Base-by-base conservation (phyloP, 2,113 vertebrate genomes). In the Addax nasomaculatus region DNA sequence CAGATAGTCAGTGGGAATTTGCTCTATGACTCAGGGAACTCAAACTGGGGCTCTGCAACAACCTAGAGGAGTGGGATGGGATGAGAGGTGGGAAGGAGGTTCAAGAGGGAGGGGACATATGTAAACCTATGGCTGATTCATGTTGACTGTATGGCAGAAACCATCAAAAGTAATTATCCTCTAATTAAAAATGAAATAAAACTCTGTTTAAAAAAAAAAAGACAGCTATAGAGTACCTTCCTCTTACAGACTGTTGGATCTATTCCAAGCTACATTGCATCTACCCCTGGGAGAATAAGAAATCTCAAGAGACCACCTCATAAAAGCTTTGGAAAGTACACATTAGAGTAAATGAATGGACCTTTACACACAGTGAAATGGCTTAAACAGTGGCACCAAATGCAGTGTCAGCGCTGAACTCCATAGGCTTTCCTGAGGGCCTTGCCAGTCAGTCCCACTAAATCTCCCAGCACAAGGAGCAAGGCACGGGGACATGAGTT, bases 221-320 rank as follows among this genome's bases (percentile, higher is more conserved):
- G 55, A 73, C 5, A 30, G 39, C 49, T 91, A 55, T 7, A 90
- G 27, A 78, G 30, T 30, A 7, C 30, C 6, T 95, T 96, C 19
- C 29, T 62, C 43, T 55, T 93, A 84, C 0, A 29, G 58, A 95
- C 51, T 62, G 78, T 78, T 91, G 53, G 62, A 87, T 89, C 79
- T 39, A 67, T 83, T 97, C 79, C 85, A 95, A 94, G 91, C 60
- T 9, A 90, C 73, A 97, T 49, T 86, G 21, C 33, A 92, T 76
- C 73, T 60, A 92, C 36, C 55, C 79, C 83, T 84, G 14, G n/a
- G 17, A 94, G 64, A 95, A 80, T 49, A 73, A 94, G 73, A 83
- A 73, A 80, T 87, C 92, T 95, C 91, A 92, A 93, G 53, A 80
- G 78, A 95, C 79, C 5, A 21, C 17, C n/a, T 27, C 43, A 51